Evolutionary conservation across 1,140 invertebrate genomes (phyloP).

Genomic region (Pseudobourletiella spinata): DNA sequence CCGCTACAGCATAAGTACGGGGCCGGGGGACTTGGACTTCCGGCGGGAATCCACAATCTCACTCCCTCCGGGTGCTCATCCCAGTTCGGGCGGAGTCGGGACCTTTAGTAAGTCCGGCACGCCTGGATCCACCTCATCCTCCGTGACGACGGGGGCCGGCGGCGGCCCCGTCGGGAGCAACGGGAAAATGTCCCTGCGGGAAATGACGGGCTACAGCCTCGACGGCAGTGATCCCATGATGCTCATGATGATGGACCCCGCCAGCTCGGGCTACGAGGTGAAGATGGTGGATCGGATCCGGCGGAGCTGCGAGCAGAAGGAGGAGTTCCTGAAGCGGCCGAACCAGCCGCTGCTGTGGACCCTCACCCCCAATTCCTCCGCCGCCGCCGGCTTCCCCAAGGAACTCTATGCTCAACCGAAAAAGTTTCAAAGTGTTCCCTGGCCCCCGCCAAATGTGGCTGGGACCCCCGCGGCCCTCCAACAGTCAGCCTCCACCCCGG

Average conservation of each 20-base stretch:
- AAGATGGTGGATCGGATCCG: constrained; percentile 49
- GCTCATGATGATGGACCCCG: neutral
- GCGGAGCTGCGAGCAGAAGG: constrained; percentile 75
- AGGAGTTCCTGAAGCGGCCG: constrained; percentile 70
- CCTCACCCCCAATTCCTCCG: constrained; percentile 33
- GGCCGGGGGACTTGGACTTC: constrained; percentile 17
- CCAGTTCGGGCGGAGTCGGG: neutral
- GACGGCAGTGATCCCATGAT: neutral
- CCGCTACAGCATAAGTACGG: constrained; percentile 33
- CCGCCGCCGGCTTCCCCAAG: constrained; percentile 45
- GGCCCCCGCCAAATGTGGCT: constrained; percentile 50
- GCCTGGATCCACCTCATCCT: too few relatives aligned
- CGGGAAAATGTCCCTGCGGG: constrained; percentile 4
- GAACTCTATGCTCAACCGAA: constrained; percentile 69
- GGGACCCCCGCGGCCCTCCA: constrained; percentile 1
- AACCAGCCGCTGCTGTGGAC: constrained; percentile 55
- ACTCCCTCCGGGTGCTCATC: constrained; percentile 5
- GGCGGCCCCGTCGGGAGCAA: too few relatives aligned
- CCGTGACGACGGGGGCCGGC: too few relatives aligned
- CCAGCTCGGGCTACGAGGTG: constrained; percentile 20
- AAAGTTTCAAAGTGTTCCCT: constrained; percentile 59
- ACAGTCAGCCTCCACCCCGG: constrained; percentile 17
- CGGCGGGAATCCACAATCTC: constrained; percentile 16
- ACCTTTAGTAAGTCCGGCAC: too few relatives aligned
- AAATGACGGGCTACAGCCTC: constrained; percentile 9